Evolutionary conservation across 2,888 invertebrate species (phyloP).

Genomic region (Smittia aterrima): DNA sequence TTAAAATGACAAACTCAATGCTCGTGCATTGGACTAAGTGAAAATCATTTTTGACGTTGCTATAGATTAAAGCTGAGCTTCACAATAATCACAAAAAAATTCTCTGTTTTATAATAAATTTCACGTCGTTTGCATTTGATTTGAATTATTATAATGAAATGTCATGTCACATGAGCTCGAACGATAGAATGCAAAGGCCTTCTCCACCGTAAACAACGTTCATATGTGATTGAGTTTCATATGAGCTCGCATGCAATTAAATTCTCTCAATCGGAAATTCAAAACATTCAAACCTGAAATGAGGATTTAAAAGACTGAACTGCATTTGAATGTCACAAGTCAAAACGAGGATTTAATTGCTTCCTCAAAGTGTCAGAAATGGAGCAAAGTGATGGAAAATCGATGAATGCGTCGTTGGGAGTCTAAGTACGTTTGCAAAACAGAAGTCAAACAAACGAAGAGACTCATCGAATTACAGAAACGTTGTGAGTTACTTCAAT

Average conservation of each 20-base stretch:
- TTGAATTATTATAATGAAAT: slow-evolving; percentile 25
- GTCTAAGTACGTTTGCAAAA: too few relatives aligned
- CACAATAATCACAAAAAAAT: not conserved
- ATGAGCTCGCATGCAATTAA: not conserved
- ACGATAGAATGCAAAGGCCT: too few relatives aligned
- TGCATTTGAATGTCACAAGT: slow-evolving; percentile 1
- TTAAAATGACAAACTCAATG: not conserved
- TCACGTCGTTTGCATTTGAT: not conserved
- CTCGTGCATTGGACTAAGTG: not conserved
- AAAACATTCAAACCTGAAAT: too few relatives aligned
- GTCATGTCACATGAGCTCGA: slow-evolving; percentile 9
- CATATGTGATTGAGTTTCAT: not conserved
- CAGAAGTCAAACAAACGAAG: too few relatives aligned
- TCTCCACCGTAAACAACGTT: not conserved
- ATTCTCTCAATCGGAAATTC: not conserved
- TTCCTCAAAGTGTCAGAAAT: not conserved
- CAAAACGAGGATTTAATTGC: not conserved
- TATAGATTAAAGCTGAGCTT: not conserved
- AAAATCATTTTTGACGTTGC: not conserved
- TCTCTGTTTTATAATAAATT: not conserved
- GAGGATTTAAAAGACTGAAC: too few relatives aligned
- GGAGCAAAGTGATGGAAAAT: not conserved
- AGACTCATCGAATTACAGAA: too few relatives aligned
- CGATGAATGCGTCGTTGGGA: too few relatives aligned
- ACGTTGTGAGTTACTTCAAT: too few relatives aligned